Base-by-base conservation (phyloP, 2,113 vertebrate species). In the Eolophus roseicapilla region DNA sequence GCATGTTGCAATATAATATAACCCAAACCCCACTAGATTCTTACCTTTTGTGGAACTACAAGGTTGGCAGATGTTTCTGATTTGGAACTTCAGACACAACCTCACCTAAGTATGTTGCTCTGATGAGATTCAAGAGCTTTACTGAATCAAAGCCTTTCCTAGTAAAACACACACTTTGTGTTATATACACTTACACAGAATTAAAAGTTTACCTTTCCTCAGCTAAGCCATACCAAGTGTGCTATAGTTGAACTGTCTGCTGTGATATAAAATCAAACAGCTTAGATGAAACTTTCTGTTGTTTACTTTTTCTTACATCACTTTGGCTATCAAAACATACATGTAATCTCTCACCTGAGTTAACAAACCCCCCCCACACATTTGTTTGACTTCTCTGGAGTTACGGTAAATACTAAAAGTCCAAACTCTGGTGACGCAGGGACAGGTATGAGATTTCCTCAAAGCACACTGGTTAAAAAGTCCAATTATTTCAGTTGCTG, bases 321-420 rank as follows among this genome's bases (percentile, higher is more conserved):
- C 13, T 79, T 86, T 46, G 81, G 50, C 50, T 86, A 59, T 47
- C n/a, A 81, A 59, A 93, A 84, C 9, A 35, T 64, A 20, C 6
- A 27, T 17, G 68, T 60, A 41, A 23, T 35, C 8, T 84, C 46
- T 71, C 60, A 44, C 18, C 12, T 11, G 11, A 53, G 25, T 17
- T 59, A 29, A 77, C 13, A 33, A 73, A 80, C 0, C 1, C 1
- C 1, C 1, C 23, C 9, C 9, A 9, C 10, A 12, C 11, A 5
- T 39, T 64, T 69, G 15, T 75, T 78, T 7, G 5, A 62, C 52
- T 84, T 77, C 37, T 83, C 18, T 82, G 24, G 29, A 71, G 13
- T 37, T 52, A 65, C 1, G 0, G 6, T 55, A 79, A 85, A 87
- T 46, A 52, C 16, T 44, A 44, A 8, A 86, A 79, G 17, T 82